A percentile compares a stretch with the other conserved stretches of the same genome.
Conservation (phyloP, 2,888 invertebrate species). For the Amphimallon solstitiale region DNA sequence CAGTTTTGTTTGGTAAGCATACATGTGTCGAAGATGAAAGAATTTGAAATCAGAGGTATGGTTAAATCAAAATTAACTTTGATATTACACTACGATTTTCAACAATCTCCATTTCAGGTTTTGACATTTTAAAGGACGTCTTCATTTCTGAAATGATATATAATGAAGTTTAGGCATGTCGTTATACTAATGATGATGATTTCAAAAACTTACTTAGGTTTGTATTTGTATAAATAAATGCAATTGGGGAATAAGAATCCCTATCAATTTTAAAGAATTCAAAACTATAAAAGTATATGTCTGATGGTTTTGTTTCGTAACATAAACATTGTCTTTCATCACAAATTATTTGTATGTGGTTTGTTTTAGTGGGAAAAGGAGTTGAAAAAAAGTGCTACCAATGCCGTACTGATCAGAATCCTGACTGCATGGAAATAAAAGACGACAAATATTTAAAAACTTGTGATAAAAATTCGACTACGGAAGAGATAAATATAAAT, state of each 20-base stretch:
- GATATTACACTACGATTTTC: background rate
- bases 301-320: too few relatives aligned
- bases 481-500: slow-evolving; percentile 8
- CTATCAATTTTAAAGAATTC: too few relatives aligned
- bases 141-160: slow-evolving; percentile 42
- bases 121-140: slow-evolving; percentile 31
- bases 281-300: too few relatives aligned
- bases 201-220: slow-evolving; percentile 31
- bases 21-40: slow-evolving; percentile 28
- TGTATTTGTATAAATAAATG: too few relatives aligned
- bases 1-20: slow-evolving; percentile 10
- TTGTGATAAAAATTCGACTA: slow-evolving; percentile 19
- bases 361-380: background rate
- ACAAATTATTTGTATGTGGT: background rate
- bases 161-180: slow-evolving; percentile 45
- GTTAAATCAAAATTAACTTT: background rate
- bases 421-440: slow-evolving; percentile 65
- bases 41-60: slow-evolving; percentile 24
- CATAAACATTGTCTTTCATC: too few relatives aligned
- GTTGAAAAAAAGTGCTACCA: slow-evolving; percentile 68
- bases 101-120: slow-evolving; percentile 7
- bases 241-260: too few relatives aligned
- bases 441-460: slow-evolving; percentile 18
- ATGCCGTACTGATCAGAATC: slow-evolving; percentile 76
- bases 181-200: slow-evolving; percentile 39